These are phyloP conservation scores for Dusona sp. DNA, from an alignment of 2,888 invertebrate genomes.

Conservation along the genomic window DNA sequence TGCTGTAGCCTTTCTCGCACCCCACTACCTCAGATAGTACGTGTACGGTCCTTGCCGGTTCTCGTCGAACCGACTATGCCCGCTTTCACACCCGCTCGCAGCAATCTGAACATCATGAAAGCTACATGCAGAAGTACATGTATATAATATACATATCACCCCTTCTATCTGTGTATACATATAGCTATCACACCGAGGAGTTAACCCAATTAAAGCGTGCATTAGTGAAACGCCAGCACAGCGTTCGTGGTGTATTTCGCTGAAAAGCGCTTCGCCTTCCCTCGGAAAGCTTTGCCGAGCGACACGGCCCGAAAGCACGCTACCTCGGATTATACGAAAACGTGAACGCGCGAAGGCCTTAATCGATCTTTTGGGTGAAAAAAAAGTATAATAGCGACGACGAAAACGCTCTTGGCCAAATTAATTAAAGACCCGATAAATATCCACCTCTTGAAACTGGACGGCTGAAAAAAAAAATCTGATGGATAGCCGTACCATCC, in stretches of 20 bases:
- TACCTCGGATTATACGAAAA: conserved; percentile 65
- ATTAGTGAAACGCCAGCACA: conserved; percentile 72
- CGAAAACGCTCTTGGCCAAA: conserved; percentile 50
- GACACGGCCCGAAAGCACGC: conserved; percentile 63
- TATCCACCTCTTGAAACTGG: background rate
- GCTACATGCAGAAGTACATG: conserved; percentile 40
- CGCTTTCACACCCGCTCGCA: conserved; percentile 58
- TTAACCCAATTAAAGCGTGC: conserved; percentile 78
- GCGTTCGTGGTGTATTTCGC: conserved; percentile 58
- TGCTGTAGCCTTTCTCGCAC: conserved; percentile 19
- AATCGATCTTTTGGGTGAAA: conserved; percentile 57
- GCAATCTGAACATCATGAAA: conserved; percentile 64
- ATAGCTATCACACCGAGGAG: conserved; percentile 68
- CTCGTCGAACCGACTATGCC: conserved; percentile 51
- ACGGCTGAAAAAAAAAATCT: background rate
- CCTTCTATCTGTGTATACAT: conserved; percentile 45
- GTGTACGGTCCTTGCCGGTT: conserved; percentile 31
- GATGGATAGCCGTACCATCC: background rate
- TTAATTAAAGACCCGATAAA: conserved; percentile 43
- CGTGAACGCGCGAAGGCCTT: conserved; percentile 37
- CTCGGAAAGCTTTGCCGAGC: conserved; percentile 43
- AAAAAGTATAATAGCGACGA: conserved; percentile 17
- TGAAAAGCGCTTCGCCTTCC: conserved; percentile 51
- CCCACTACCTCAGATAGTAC: conserved; percentile 8
- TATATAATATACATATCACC: conserved; percentile 15